Conservation (phyloP, 2,113 vertebrate genomes). For the Uria lomvia region DNA sequence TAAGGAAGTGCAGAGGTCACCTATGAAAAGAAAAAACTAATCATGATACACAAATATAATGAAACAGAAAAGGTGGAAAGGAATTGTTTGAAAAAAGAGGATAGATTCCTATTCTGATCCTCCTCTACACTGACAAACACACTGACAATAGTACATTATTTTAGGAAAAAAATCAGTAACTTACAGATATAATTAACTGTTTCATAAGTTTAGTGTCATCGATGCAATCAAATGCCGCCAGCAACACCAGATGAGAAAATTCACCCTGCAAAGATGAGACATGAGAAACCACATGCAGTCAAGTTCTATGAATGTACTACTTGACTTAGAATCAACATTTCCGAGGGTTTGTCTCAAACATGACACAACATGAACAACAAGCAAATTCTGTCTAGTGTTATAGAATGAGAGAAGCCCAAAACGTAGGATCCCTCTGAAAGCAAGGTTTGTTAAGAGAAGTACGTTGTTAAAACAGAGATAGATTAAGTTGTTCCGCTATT, state of each 20-base stretch:
- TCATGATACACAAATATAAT: background rate
- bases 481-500: background rate
- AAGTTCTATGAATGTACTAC: background rate
- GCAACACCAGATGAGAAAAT: constrained; percentile 88
- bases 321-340: background rate
- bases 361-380: background rate
- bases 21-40: background rate
- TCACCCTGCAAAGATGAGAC: constrained; percentile 81
- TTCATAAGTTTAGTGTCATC: constrained; percentile 96
- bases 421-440: background rate
- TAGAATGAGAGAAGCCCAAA: background rate
- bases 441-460: background rate
- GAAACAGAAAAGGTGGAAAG: background rate
- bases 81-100: background rate
- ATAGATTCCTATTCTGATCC: background rate
- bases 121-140: background rate
- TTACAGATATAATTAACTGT: constrained; percentile 89
- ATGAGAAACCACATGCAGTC: background rate
- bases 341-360: background rate
- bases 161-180: constrained; percentile 50
- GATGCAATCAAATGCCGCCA: constrained; percentile 92
- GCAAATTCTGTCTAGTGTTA: background rate
- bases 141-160: background rate
- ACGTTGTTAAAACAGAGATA: background rate
- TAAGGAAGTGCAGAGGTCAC: background rate